A percentile compares a stretch with the other conserved stretches of the same genome.
These are phyloP conservation scores for Limnephilus lunatus DNA, from an alignment of 2,888 invertebrate species.

Conservation along the genomic window DNA sequence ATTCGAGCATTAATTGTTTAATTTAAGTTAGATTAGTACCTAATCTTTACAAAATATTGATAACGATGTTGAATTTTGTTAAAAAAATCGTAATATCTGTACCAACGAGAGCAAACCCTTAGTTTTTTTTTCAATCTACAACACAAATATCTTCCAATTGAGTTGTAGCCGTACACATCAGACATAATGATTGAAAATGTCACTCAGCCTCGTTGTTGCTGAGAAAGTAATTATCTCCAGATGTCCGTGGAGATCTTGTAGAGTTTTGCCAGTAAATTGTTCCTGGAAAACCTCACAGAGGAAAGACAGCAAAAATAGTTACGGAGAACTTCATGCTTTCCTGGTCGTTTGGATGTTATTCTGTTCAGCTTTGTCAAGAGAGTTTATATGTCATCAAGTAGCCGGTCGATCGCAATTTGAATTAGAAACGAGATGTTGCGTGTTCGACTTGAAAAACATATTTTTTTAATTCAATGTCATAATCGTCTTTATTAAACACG, in stretches of 20 bases:
- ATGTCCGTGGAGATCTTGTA: conserved; percentile 10
- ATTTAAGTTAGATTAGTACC: no score
- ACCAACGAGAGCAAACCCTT: background rate
- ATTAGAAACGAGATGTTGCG: no score
- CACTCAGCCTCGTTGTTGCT: conserved; percentile 34
- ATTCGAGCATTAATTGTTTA: no score
- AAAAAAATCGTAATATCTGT: no score
- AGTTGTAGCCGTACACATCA: conserved; percentile 22
- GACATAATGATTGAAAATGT: conserved; percentile 48
- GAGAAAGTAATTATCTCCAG: conserved; percentile 49
- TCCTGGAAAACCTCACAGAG: conserved; percentile 1
- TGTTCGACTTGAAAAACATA: no score
- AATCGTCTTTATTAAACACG: no score
- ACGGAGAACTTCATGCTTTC: background rate
- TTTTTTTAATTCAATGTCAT: no score
- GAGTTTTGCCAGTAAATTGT: conserved; percentile 5
- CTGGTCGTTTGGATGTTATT: background rate
- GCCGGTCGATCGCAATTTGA: no score
- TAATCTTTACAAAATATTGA: no score
- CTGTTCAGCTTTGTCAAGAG: background rate
- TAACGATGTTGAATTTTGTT: no score
- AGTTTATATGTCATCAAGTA: background rate
- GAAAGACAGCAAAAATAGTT: background rate
- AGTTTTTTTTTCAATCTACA: conserved; percentile 19
- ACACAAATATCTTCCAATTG: conserved; percentile 50